Evolutionary conservation across 1,140 invertebrate genomes (phyloP), one percentile per base, ranked within the genome.

Genomic region (Lordiphosa collinella): DNA sequence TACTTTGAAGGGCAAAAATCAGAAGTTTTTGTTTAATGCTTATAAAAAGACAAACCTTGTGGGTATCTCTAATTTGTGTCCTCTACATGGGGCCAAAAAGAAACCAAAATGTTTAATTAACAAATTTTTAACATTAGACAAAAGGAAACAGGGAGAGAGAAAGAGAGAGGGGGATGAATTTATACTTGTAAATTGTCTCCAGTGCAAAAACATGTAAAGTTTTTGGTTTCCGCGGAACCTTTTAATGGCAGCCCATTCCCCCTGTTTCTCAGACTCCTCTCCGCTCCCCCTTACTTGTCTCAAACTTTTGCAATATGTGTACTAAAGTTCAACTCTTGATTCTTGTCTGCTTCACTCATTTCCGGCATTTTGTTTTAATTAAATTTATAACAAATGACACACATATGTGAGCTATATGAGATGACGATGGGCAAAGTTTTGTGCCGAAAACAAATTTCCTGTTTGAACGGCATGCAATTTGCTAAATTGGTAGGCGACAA

Each of bases 331-430:
- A 29, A 29, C 25, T 29, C 25, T 29, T 29, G 25, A 8, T 29
- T 29, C 25, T 29, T 29, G 25, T 16, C 47, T 31, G 48, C 47
- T 71, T 71, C 41, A 74, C 65, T 73, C 62, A 75, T 71, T 76
- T 75, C 66, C 66, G 72, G 66, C 51, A 75, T 78, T 78, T 76
- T 71, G 48, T 71, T 78, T 75, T 78, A 75, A 75, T 78, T 75
- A 75, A 75, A 75, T 75, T 76, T 78, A 75, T 71, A 71, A 61
- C 73, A 78, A 71, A 75, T 75, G 73, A 78, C 73, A 70, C 64
- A 64, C 64, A 64, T 29, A 59, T 43, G 25, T 8, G 25, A 29
- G 25, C 2, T 29, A 29, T 29, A 29, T 29, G 25, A 29, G 7
- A 29, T 29, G 25, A 29, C 4, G 25, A 43, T n/a, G 11, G 16